Percentiles rank a stretch among this genome's conserved stretches.
These are phyloP conservation scores for Smittia sp. DNA, from an alignment of 2,888 invertebrate genomes.

Conservation along the genomic window DNA sequence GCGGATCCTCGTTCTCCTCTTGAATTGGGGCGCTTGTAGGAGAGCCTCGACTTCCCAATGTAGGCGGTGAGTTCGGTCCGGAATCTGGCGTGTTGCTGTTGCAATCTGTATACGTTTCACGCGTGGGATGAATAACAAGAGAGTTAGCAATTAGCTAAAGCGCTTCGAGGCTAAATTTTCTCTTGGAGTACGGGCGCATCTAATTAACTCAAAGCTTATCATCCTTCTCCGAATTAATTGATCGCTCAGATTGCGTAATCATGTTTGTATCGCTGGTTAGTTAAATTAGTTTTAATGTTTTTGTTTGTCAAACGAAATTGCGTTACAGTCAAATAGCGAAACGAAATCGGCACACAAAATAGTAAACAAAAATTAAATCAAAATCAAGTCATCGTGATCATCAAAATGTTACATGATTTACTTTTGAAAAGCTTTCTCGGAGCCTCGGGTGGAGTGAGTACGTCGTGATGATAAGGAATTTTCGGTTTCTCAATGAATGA, in stretches of 20 bases:
- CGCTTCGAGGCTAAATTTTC: not conserved
- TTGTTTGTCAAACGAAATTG: no score
- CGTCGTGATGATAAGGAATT: not conserved
- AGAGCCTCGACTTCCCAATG: slow-evolving; percentile 62
- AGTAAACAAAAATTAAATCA: not conserved
- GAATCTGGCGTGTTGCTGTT: slow-evolving; percentile 67
- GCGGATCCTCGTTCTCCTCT: slow-evolving; percentile 74
- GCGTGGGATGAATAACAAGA: not conserved
- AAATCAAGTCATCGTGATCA: not conserved
- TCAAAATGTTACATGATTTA: not conserved
- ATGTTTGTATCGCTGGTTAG: no score
- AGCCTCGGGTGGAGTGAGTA: no score
- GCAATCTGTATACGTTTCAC: slow-evolving; percentile 53
- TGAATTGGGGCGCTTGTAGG: slow-evolving; percentile 71
- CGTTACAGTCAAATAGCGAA: not conserved
- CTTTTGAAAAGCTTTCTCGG: not conserved
- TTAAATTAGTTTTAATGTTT: no score
- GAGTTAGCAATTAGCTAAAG: not conserved
- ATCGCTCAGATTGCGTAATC: no score
- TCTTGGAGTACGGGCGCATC: no score
- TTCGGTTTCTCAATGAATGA: not conserved
- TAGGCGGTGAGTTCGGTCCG: slow-evolving; percentile 73
- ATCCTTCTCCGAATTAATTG: no score
- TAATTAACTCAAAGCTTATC: no score
- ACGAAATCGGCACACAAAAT: not conserved